phyloP scores from a whole-genome alignment of 2,113 vertebrate species.

The Chlorodrepanis virens region DNA sequence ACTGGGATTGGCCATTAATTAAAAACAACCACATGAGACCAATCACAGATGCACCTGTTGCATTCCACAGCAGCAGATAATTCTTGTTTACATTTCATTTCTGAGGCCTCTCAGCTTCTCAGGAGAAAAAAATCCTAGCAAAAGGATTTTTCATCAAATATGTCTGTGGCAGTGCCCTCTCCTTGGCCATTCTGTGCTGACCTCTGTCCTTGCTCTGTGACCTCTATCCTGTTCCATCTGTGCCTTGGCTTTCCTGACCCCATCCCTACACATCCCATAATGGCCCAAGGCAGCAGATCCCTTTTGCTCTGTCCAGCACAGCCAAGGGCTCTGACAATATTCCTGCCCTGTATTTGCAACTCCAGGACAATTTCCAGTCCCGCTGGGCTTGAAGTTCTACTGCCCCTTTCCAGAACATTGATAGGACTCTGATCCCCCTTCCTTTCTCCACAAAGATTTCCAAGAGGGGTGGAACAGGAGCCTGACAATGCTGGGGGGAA shows the following conservation, averaged over 20 bases:
- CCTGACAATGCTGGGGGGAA: neutral
- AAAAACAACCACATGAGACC: too few species aligned
- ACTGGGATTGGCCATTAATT: too few species aligned
- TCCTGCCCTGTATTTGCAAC: neutral
- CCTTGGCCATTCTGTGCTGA: neutral
- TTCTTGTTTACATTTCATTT: too few species aligned
- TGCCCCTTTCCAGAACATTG: accelerated
- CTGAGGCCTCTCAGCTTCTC: too few species aligned
- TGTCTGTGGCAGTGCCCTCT: neutral
- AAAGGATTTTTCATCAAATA: too few species aligned
- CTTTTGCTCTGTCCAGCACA: neutral
- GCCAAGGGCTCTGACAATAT: neutral
- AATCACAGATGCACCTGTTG: too few species aligned
- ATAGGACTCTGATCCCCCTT: accelerated
- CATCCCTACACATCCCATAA: neutral
- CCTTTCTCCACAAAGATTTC: neutral
- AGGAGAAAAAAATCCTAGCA: too few species aligned
- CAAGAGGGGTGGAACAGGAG: neutral
- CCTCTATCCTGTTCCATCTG: neutral
- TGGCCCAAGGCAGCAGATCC: neutral
- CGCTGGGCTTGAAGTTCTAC: neutral
- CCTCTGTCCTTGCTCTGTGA: neutral
- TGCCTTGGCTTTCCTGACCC: neutral
- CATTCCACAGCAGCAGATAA: too few species aligned
- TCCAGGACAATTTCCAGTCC: neutral